Evolutionary conservation across 2,113 vertebrate genomes (phyloP).

Genomic region (Riparia riparia): DNA sequence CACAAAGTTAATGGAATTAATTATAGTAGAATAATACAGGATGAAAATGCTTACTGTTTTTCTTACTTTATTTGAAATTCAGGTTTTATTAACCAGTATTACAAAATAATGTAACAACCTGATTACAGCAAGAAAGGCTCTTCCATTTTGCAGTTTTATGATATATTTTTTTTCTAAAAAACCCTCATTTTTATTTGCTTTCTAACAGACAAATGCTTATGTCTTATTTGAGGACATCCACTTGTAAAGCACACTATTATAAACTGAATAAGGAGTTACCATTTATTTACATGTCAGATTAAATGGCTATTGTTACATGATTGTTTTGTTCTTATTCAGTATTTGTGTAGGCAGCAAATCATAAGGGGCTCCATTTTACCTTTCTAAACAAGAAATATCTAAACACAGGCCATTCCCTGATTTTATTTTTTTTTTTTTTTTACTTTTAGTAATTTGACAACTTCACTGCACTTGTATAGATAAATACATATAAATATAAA

Average conservation of each 20-base stretch:
- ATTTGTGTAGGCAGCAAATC: neutral
- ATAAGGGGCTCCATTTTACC: neutral
- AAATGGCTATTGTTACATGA: neutral
- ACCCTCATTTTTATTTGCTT: fast-evolving
- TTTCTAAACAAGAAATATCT: neutral
- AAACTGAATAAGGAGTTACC: neutral
- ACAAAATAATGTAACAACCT: neutral
- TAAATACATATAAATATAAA: neutral
- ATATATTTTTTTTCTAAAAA: neutral
- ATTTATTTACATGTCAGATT: neutral
- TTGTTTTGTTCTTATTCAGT: neutral
- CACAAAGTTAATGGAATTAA: neutral
- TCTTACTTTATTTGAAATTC: neutral
- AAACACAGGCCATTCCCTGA: neutral
- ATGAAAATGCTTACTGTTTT: neutral
- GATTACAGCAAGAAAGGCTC: neutral
- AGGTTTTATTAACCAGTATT: neutral
- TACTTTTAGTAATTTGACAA: neutral
- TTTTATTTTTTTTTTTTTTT: neutral
- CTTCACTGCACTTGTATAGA: neutral
- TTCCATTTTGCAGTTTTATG: neutral
- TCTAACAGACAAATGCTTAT: neutral
- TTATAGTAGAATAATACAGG: neutral
- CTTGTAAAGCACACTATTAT: neutral
- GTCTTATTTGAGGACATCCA: neutral